Evolutionary conservation across 2,797 vertebrate genomes (phyloP).

Genomic region (Hyperoplus lanceolatus): DNA sequence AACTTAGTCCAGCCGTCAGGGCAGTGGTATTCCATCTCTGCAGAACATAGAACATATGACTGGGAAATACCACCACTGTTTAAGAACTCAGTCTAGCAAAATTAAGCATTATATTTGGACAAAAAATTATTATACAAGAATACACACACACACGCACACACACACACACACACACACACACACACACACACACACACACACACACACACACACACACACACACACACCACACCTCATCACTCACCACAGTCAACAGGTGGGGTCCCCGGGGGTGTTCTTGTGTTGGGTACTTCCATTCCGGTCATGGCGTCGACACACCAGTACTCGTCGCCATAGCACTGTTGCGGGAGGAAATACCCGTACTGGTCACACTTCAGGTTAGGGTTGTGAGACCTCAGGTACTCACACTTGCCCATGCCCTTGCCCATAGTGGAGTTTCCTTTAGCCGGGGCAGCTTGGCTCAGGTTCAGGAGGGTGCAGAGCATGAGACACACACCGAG

Average conservation of each 20-base stretch:
- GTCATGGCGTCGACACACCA: conserved; percentile 49
- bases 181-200: too few species aligned
- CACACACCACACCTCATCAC: background rate
- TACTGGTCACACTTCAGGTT: accelerated
- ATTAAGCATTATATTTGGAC: too few species aligned
- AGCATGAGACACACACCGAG: background rate
- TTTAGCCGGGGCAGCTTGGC: accelerated
- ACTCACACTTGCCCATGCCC: background rate
- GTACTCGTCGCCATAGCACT: conserved; percentile 45
- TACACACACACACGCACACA: too few species aligned
- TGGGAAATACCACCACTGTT: background rate
- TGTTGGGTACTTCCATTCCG: conserved; percentile 23
- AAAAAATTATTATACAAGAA: too few species aligned
- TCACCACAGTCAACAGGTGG: background rate
- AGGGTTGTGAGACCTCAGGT: accelerated
- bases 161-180: too few species aligned
- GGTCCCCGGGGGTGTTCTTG: accelerated
- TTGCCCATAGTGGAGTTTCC: background rate
- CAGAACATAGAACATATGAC: background rate
- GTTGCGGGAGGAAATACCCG: conserved; percentile 47
- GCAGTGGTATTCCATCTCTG: background rate
- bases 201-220: too few species aligned
- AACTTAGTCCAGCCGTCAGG: conserved; percentile 18
- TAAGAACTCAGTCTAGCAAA: too few species aligned
- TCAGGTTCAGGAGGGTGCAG: background rate